Base-by-base conservation (phyloP, 37 sponge, comb jelly and placozoan genomes). In the Diacarnus erythraeanus region DNA sequence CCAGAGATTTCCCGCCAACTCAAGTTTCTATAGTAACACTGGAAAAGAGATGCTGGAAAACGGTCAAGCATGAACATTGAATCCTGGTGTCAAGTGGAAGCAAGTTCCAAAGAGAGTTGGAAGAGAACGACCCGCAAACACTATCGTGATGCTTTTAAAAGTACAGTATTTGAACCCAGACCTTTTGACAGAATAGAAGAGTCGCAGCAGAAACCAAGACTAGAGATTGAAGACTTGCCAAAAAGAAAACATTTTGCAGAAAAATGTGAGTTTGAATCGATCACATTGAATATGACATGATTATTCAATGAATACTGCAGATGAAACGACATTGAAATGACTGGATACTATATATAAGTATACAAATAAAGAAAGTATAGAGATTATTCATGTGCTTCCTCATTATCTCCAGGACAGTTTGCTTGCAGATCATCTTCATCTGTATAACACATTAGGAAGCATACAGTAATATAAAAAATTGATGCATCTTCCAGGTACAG, bases 11-110 rank as follows among this genome's bases (percentile, higher is more conserved):
- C 64, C 12, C 34, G 20, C 36, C 20, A 31, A 33, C 8, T 2
- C 34, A 8, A n/a, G 77, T 57, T 59, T 9, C 44, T 37, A 65
- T 64, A 9, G 22, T 40, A 78, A 65, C 44, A 34, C 36, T 4
- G 23, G 29, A 21, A 31, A 22, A 27, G 6, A 47, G 12, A 47
- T 47, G 51, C 51, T 9, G 43, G 41, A 29, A 60, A 74, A 20
- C n/a, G n/a, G n/a, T n/a, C n/a, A n/a, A n/a, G n/a, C n/a, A 94
- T 94, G 94, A 89, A 96, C 77, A 54, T 82, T 15, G 96, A 96
- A 77, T 88, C 89, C 8, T 96, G 96, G 96, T 96, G 96, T 77
- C 73, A 85, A 42, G 93, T 92, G 29, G 96, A 96, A 44, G 59
- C 80, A 63, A 84, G 78, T 38, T 76, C 96, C 3, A 87, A 90